Evolutionary conservation across 2,888 invertebrate genomes (phyloP), one percentile per base, ranked within the genome.

Genomic region (Thecophora atra): DNA sequence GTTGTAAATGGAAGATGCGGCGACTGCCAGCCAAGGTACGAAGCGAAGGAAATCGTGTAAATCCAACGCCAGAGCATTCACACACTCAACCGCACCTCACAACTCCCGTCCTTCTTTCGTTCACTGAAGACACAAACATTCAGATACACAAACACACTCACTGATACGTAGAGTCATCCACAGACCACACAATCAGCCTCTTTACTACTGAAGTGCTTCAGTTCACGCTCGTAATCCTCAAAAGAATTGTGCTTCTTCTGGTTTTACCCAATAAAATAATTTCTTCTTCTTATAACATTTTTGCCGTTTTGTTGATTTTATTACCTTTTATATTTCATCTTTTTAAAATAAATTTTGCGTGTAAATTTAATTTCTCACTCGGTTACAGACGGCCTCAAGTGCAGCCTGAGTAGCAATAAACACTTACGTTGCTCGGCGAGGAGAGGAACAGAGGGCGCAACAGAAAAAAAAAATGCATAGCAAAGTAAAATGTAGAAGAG

Each of bases 231-330:
- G 66, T 66, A 42, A 72, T 72, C 21, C 72, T 72, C 68, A 64
- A 58, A 63, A 70, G 73, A 58, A 52, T 60, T 64, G 37, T 30
- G 72, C 69, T 72, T 71, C 75, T 77, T 72, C 72, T 72, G 73
- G 77, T 78, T 79, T 37, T 44, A n/a, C 54, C 67, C 67, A 67
- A 67, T 67, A 54, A 67, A 54, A 67, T 67, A 17, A 19, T 64
- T 28, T 2, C n/a, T 8, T 47, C 47, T 51, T 21, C n/a, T 28
- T 47, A 13, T 7, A 42, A n/a, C 37, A 28, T 42, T 47, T 58
- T 69, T 56, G 17, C 21, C 47, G 37, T 44, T 24, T 15, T 64
- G 42, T 19, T 70, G 42, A 70, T 70, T 63, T 51, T 63, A 70
- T 70, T 70, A 52, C 30, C 63, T 63, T 63, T 63, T 63, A 63